Evolutionary conservation across 2,113 vertebrate genomes (phyloP).

Genomic region (Falcunculus frontatus): DNA sequence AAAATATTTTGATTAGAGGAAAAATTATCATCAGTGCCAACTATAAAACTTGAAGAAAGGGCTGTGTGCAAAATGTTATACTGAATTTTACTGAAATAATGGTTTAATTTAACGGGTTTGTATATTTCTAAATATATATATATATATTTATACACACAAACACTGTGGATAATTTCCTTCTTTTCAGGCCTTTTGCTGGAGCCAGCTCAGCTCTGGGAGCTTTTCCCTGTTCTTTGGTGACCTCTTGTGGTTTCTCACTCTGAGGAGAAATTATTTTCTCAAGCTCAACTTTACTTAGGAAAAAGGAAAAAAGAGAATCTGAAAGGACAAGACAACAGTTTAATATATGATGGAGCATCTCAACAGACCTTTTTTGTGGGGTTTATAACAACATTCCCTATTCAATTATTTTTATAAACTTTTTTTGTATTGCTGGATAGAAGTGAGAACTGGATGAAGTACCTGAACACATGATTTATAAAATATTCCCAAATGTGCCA

Average conservation of each 20-base stretch:
- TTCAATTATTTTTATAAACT: no score
- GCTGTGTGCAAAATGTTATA: background rate
- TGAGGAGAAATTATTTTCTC: background rate
- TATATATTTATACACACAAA: accelerated
- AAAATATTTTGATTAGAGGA: background rate
- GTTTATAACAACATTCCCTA: background rate
- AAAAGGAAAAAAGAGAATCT: background rate
- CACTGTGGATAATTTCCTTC: background rate
- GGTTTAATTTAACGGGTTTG: background rate
- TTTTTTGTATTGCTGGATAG: background rate
- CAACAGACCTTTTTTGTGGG: background rate
- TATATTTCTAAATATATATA: background rate
- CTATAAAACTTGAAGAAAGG: background rate
- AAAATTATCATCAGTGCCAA: background rate
- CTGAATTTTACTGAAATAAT: background rate
- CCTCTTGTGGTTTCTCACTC: slow-evolving; percentile 63
- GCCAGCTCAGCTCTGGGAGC: background rate
- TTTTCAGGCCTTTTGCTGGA: background rate
- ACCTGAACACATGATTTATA: accelerated
- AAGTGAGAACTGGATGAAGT: background rate
- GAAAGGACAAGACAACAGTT: background rate
- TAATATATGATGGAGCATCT: background rate
- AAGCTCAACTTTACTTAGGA: background rate
- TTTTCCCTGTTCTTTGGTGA: slow-evolving; percentile 55
- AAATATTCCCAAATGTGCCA: background rate